Evolutionary conservation across 2,113 vertebrate genomes (phyloP).

Genomic region (Epinephelus fuscoguttatus): DNA sequence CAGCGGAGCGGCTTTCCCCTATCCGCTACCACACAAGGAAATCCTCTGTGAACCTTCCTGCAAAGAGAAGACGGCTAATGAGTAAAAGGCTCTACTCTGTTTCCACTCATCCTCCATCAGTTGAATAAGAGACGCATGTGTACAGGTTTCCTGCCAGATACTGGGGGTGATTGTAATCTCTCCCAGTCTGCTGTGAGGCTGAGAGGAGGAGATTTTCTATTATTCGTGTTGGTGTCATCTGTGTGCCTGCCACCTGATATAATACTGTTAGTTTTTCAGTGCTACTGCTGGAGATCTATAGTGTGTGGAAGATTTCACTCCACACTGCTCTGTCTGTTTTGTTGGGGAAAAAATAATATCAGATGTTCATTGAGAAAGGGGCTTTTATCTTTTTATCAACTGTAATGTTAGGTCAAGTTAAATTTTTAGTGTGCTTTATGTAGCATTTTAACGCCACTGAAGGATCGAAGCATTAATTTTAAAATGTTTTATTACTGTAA

Average conservation of each 20-base stretch:
- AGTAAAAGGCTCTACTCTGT: conserved; percentile 78
- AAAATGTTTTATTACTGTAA: conserved; percentile 5
- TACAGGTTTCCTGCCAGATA: conserved; percentile 54
- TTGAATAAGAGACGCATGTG: conserved; percentile 52
- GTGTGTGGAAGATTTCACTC: conserved; percentile 27
- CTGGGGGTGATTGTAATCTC: conserved; percentile 40
- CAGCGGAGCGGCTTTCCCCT: conserved; percentile 93
- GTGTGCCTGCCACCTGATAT: conserved; percentile 75
- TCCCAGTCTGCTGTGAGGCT: conserved; percentile 46
- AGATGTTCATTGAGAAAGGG: conserved; percentile 16
- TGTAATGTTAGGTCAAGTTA: conserved; percentile 14
- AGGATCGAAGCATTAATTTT: not conserved
- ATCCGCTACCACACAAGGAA: conserved; percentile 91
- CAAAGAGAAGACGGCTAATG: conserved; percentile 90
- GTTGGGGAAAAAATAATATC: not conserved
- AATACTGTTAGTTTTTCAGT: conserved; percentile 47
- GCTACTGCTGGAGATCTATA: conserved; percentile 51
- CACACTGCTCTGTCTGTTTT: conserved; percentile 34
- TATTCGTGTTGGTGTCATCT: conserved; percentile 63
- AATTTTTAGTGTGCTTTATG: conserved; percentile 36
- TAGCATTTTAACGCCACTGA: conserved; percentile 55
- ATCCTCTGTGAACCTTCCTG: conserved; percentile 88
- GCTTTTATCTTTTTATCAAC: conserved; percentile 24
- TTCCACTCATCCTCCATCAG: conserved; percentile 29
- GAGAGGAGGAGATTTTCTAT: conserved; percentile 60